phyloP scores from a whole-genome alignment of 37 sponge, comb jelly and placozoan species.

The Halisarca cf. caerulea region DNA sequence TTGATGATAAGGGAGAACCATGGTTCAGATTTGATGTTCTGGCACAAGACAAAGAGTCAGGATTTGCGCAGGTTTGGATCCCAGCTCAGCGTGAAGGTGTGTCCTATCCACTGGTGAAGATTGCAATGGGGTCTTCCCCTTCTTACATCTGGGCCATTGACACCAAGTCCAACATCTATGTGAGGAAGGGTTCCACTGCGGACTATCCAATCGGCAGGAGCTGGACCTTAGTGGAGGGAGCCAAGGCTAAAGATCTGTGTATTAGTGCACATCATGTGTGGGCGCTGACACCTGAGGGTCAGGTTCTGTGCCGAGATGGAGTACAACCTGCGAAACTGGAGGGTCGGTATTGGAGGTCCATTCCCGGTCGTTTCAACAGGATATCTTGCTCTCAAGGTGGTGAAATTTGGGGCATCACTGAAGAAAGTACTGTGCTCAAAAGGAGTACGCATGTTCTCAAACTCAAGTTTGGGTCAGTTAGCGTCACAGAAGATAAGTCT shows the following conservation, averaged over 20 bases:
- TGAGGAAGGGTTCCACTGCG: slow-evolving; percentile 65
- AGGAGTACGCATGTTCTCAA: neutral
- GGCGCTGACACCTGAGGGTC: slow-evolving; percentile 61
- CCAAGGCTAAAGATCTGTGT: slow-evolving; percentile 54
- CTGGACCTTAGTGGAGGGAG: slow-evolving; percentile 78
- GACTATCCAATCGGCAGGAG: slow-evolving; percentile 77
- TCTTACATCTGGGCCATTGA: slow-evolving; percentile 88
- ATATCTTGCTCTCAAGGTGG: slow-evolving; percentile 65
- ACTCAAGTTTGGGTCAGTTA: neutral
- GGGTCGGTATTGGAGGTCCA: slow-evolving; percentile 80
- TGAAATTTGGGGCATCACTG: slow-evolving; percentile 65
- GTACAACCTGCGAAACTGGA: slow-evolving; percentile 59
- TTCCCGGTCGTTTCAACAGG: slow-evolving; percentile 70
- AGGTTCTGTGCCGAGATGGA: slow-evolving; percentile 74
- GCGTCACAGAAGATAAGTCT: neutral
- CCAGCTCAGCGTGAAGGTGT: slow-evolving; percentile 47
- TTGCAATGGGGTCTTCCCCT: slow-evolving; percentile 67
- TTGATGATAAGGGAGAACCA: slow-evolving; percentile 63
- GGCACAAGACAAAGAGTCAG: slow-evolving; percentile 56
- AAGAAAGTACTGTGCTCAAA: neutral
- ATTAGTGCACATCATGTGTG: slow-evolving; percentile 56
- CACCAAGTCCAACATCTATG: slow-evolving; percentile 61
- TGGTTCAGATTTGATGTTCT: slow-evolving; percentile 83
- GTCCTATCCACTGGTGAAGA: slow-evolving; percentile 39
- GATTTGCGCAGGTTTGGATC: slow-evolving; percentile 85